phyloP scores from a whole-genome alignment of 2,888 invertebrate species.

The Apomyelois bistriatella region DNA sequence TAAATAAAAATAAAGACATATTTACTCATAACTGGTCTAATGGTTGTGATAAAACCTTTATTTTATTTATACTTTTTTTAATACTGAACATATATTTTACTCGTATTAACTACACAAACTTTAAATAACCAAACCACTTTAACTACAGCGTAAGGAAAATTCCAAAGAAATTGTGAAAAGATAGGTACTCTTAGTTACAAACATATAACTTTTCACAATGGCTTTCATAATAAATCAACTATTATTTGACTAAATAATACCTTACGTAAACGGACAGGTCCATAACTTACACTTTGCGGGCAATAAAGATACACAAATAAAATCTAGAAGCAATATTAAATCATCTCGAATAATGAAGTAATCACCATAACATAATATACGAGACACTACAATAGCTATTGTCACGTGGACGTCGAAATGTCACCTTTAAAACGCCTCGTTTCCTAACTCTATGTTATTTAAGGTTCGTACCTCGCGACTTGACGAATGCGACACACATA shows the following conservation, averaged over 20 bases:
- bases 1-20: too few species aligned
- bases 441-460: constrained; percentile 24
- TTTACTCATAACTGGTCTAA: too few species aligned
- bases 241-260: constrained; percentile 9
- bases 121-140: background rate
- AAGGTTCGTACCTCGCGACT: background rate
- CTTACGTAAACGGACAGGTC: constrained; percentile 8
- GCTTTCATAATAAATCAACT: background rate
- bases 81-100: too few species aligned
- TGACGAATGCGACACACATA: background rate
- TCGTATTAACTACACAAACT: too few species aligned
- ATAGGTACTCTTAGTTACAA: background rate
- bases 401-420: constrained; percentile 23
- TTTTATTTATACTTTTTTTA: too few species aligned
- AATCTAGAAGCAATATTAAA: constrained; percentile 27
- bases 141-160: background rate
- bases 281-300: constrained; percentile 6
- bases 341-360: constrained; percentile 29
- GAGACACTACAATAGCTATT: constrained; percentile 25
- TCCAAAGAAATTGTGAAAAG: background rate
- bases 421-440: constrained; percentile 18
- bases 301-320: constrained; percentile 21
- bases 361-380: constrained; percentile 22
- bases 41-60: too few species aligned
- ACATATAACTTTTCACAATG: background rate